phyloP scores from a whole-genome alignment of 2,888 invertebrate species.

The Aphrophora alni region DNA sequence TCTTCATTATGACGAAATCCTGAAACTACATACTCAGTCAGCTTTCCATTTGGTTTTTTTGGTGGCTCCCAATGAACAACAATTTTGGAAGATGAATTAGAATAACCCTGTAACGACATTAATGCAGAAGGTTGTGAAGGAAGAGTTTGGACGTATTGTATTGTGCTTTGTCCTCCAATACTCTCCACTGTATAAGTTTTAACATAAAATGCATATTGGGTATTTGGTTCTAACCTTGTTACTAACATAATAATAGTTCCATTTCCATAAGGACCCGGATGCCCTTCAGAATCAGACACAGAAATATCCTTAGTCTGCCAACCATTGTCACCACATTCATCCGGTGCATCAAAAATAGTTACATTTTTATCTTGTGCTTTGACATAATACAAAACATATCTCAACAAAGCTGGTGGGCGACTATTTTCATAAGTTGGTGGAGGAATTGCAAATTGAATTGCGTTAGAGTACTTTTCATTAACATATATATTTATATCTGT shows the following conservation, averaged over 20 bases:
- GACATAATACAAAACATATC: conserved; percentile 70
- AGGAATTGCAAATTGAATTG: conserved; percentile 43
- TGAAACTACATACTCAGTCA: conserved; percentile 62
- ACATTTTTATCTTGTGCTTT: conserved; percentile 62
- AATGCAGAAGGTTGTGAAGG: conserved; percentile 57
- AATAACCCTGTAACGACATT: conserved; percentile 53
- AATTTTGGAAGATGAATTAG: conserved; percentile 58
- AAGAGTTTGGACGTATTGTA: conserved; percentile 60
- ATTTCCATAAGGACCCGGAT: conserved; percentile 55
- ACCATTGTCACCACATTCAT: conserved; percentile 62
- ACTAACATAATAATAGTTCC: conserved; percentile 51
- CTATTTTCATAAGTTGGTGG: conserved; percentile 33
- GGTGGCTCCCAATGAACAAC: conserved; percentile 66
- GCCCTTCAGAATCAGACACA: conserved; percentile 24
- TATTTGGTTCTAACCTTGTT: conserved; percentile 67
- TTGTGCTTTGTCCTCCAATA: conserved; percentile 59
- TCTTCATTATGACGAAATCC: conserved; percentile 54
- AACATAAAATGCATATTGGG: conserved; percentile 76
- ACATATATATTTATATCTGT: conserved; percentile 59
- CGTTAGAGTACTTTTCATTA: conserved; percentile 33
- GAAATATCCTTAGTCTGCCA: conserved; percentile 56
- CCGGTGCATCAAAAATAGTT: conserved; percentile 61
- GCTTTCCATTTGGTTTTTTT: conserved; percentile 63
- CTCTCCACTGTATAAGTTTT: conserved; percentile 65
- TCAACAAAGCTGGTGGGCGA: conserved; percentile 57